Percentiles rank a stretch among this genome's conserved stretches.
phyloP scores from a whole-genome alignment of 2,113 vertebrate species.

The Indri indri region DNA sequence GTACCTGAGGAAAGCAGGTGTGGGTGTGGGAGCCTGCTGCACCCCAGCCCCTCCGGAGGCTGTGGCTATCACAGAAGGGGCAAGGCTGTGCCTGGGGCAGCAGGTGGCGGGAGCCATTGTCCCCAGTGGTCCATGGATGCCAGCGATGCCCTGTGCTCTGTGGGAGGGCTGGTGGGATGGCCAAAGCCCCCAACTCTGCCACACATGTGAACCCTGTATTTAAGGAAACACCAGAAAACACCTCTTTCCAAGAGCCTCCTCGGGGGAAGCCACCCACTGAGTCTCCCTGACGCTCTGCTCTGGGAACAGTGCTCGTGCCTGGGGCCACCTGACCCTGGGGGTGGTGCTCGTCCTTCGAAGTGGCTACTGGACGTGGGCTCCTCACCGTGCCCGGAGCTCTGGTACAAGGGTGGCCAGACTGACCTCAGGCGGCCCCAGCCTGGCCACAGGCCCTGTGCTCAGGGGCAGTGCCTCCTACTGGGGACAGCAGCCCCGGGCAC shows the following conservation, averaged over 20 bases:
- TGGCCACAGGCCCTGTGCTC: background rate
- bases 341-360: background rate
- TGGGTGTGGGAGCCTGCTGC: fast-evolving
- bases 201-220: background rate
- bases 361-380: background rate
- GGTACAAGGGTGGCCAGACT: background rate
- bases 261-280: background rate
- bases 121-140: background rate
- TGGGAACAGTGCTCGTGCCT: background rate
- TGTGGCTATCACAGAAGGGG: background rate
- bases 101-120: background rate
- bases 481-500: background rate
- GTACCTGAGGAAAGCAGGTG: slow-evolving; percentile 78
- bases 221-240: background rate
- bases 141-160: no score
- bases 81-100: background rate
- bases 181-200: background rate
- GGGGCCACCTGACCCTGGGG: background rate
- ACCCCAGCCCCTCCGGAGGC: background rate
- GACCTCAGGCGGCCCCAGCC: background rate
- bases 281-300: background rate
- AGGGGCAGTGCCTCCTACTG: background rate
- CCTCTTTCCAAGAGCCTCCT: background rate
- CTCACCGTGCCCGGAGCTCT: background rate
- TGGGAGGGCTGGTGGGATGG: background rate